These are phyloP conservation scores for Eulacestoma nigropectus DNA, from an alignment of 2,113 vertebrate genomes.

Conservation along the genomic window DNA sequence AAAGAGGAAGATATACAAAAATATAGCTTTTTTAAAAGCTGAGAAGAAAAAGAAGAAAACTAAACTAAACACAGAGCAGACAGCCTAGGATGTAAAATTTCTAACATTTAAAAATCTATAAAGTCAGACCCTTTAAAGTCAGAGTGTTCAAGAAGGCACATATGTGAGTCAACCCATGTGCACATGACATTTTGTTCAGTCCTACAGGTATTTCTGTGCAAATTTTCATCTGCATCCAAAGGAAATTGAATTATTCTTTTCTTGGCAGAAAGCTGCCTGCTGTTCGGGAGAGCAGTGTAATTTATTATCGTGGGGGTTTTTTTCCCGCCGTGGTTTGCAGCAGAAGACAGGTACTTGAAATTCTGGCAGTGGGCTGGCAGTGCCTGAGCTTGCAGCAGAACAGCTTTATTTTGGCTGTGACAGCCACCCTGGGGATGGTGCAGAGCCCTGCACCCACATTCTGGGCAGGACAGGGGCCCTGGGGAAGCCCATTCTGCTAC, in stretches of 20 bases:
- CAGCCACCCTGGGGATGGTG: fast-evolving
- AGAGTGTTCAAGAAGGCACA: neutral
- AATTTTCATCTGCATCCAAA: neutral
- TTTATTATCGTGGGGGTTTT: fast-evolving
- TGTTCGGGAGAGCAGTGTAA: neutral
- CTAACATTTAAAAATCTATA: neutral
- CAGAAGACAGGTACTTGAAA: neutral
- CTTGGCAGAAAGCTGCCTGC: neutral
- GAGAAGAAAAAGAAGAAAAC: neutral
- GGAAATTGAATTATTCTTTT: neutral
- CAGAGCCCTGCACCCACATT: fast-evolving
- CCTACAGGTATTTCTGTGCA: neutral
- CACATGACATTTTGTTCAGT: neutral
- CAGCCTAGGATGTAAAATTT: neutral
- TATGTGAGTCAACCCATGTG: fast-evolving
- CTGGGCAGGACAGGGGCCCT: neutral
- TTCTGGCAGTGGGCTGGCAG: neutral
- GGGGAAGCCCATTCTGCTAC: neutral
- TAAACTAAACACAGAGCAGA: neutral
- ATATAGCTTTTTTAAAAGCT: neutral
- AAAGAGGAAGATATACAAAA: neutral
- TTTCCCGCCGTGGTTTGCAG: neutral
- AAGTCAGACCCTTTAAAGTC: neutral
- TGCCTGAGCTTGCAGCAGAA: neutral
- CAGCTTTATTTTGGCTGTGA: neutral